A percentile compares a stretch with the other conserved stretches of the same genome.
phyloP scores from a whole-genome alignment of 37 sponge, comb jelly and placozoan species.

The Haliclona indistincta region DNA sequence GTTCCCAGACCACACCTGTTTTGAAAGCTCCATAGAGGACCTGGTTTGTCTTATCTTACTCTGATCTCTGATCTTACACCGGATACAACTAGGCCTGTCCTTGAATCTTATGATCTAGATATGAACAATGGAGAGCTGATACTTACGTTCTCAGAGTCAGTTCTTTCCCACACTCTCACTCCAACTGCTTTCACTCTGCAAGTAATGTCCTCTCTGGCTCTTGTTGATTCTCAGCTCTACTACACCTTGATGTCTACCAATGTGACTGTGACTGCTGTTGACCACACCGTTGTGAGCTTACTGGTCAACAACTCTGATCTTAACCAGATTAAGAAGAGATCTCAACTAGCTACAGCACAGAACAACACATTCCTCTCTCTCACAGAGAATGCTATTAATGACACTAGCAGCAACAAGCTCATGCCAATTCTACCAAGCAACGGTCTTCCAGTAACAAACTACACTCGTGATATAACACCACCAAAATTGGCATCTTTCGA shows the following conservation, averaged over 20 bases:
- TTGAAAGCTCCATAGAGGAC: no score
- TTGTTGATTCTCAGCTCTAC: constrained; percentile 15
- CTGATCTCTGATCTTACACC: constrained; percentile 27
- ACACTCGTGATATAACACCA: constrained; percentile 57
- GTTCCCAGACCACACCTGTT: no score
- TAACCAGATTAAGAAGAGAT: constrained; percentile 62
- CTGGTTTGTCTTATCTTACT: no score
- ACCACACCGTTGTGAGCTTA: constrained; percentile 43
- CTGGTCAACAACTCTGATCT: constrained; percentile 56
- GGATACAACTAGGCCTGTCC: constrained; percentile 55
- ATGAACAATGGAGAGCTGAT: constrained; percentile 67
- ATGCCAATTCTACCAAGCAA: constrained; percentile 18
- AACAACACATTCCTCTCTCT: constrained; percentile 61
- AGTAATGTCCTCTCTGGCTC: constrained; percentile 7
- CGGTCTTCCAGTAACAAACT: constrained; percentile 36
- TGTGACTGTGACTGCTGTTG: constrained; percentile 21
- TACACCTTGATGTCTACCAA: constrained; percentile 54
- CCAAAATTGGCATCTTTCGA: constrained; percentile 65
- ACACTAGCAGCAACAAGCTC: constrained; percentile 58
- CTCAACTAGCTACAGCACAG: constrained; percentile 35
- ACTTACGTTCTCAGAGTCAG: constrained; percentile 83
- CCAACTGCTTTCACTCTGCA: constrained; percentile 61
- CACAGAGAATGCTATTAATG: constrained; percentile 39
- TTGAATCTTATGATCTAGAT: constrained; percentile 71
- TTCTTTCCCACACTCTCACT: constrained; percentile 33